phyloP scores from a whole-genome alignment of 2,797 vertebrate genomes.

The Micropoecilia bifurca region DNA sequence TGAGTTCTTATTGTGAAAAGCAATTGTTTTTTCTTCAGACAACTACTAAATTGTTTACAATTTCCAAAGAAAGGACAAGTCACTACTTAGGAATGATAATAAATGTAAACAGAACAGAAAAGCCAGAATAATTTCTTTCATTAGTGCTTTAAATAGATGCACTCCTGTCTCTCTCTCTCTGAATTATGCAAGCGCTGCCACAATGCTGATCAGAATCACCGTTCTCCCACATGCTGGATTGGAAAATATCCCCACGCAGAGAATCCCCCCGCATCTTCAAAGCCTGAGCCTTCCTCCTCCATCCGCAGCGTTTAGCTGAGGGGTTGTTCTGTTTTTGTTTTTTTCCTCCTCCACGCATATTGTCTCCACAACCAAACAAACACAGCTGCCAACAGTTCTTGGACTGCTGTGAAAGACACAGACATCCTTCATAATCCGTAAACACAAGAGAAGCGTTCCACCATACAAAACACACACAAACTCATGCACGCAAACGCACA shows the following conservation, averaged over 20 bases:
- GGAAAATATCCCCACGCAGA: conserved; percentile 48
- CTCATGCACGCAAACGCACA: too few relatives aligned
- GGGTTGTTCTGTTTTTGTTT: conserved; percentile 18
- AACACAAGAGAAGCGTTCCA: conserved; percentile 30
- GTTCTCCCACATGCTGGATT: conserved; percentile 55
- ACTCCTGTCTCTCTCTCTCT: neutral
- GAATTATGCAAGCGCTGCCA: conserved; percentile 36
- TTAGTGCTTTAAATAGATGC: neutral
- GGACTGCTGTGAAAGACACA: conserved; percentile 33
- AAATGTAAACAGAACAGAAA: neutral
- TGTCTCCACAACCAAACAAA: conserved; percentile 75
- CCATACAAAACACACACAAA: conserved; percentile 38
- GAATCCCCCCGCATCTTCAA: conserved; percentile 53
- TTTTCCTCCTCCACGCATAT: conserved; percentile 56
- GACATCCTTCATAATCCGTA: conserved; percentile 32
- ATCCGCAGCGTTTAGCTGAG: conserved; percentile 69
- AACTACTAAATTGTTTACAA: neutral
- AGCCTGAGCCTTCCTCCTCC: conserved; percentile 58
- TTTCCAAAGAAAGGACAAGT: neutral
- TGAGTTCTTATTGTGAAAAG: neutral
- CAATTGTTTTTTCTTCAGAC: neutral
- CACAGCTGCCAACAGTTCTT: conserved; percentile 72
- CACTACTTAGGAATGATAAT: neutral
- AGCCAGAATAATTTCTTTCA: neutral
- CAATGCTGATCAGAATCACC: conserved; percentile 44